Conservation (phyloP, 2,113 vertebrate genomes). For the Meriones unguiculatus region DNA sequence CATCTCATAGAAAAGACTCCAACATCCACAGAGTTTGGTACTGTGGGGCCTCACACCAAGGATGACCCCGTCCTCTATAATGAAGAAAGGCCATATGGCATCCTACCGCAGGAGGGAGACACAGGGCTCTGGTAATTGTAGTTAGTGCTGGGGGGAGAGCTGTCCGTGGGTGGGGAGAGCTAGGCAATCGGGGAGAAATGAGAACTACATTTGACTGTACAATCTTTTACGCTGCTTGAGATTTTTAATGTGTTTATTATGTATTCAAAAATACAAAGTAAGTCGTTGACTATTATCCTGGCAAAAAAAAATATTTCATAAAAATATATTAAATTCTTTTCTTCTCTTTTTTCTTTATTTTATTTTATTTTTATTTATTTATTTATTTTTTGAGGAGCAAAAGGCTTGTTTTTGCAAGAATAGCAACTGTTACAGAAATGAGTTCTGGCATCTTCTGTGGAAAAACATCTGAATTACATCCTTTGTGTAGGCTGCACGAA, state of each 20-base stretch:
- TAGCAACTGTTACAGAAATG: constrained; percentile 38
- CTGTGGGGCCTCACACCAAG: not conserved
- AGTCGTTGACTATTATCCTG: constrained; percentile 34
- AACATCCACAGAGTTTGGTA: not conserved
- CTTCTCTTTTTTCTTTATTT: not conserved
- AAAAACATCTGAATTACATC: not conserved
- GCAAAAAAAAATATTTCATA: constrained; percentile 21
- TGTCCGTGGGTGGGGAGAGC: not conserved
- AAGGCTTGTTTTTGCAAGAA: not conserved
- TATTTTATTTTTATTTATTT: not conserved
- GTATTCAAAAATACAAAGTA: constrained; percentile 59
- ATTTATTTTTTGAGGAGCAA: not conserved
- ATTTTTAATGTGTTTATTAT: constrained; percentile 58
- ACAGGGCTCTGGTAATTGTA: not conserved
- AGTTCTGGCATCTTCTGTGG: not conserved
- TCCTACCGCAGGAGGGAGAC: not conserved
- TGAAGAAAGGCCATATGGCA: not conserved
- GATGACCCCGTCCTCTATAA: not conserved
- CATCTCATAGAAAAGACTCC: not conserved
- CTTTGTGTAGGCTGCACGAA: not conserved
- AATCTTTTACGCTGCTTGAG: constrained; percentile 36
- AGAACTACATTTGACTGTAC: constrained; percentile 57
- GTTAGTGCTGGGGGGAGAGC: not conserved
- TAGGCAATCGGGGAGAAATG: not conserved
- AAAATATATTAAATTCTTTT: constrained; percentile 44